phyloP scores from a whole-genome alignment of 1,140 invertebrate genomes.

The Bombus confusus region DNA sequence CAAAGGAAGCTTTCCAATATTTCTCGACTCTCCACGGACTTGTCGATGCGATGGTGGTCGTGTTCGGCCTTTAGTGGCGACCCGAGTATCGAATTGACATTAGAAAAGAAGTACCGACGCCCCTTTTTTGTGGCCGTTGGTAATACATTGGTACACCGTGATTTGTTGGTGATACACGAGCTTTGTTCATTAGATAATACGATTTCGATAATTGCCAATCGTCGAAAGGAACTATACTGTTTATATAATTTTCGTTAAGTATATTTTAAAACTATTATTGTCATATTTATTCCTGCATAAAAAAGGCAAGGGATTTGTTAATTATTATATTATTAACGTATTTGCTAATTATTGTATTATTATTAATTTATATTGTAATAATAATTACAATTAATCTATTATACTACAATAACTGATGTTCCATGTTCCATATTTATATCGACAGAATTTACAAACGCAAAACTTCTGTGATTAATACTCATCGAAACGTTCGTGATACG shows the following conservation, averaged over 20 bases:
- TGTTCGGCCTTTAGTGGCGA: background rate
- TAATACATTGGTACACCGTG: background rate
- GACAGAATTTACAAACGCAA: background rate
- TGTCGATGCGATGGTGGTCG: background rate
- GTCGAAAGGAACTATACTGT: background rate
- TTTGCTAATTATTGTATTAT: background rate
- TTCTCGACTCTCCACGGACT: conserved; percentile 5
- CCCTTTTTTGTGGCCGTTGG: background rate
- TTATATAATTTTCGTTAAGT: background rate
- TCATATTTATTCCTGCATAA: background rate
- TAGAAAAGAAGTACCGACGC: background rate
- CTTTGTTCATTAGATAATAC: background rate
- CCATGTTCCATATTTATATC: background rate
- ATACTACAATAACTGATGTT: background rate
- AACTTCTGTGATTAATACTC: background rate
- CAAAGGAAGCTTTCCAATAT: conserved; percentile 31
- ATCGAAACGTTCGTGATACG: background rate
- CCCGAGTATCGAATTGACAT: conserved; percentile 14
- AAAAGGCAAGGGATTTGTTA: background rate
- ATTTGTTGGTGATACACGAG: background rate
- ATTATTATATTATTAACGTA: background rate
- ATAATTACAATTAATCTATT: background rate
- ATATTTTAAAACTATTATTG: too few species aligned
- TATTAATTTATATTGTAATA: background rate
- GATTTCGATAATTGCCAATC: too few species aligned